Evolutionary conservation across 2,113 vertebrate genomes (phyloP), one percentile per base, ranked within the genome.

Genomic region (Lophura nycthemera): DNA sequence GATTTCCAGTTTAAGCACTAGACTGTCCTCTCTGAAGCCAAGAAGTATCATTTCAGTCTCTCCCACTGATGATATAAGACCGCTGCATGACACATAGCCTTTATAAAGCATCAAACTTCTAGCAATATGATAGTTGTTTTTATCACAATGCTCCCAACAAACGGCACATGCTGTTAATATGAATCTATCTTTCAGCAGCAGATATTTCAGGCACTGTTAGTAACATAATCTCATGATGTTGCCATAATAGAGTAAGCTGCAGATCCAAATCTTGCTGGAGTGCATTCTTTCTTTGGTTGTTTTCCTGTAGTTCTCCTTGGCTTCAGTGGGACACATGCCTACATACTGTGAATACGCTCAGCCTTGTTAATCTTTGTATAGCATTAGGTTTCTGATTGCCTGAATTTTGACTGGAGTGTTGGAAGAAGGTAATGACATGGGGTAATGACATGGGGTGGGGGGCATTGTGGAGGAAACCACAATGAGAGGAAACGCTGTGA

Each of bases 121-220:
- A 92, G 92, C 87, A 95, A 72, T 77, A 63, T 81, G 76, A 93
- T 91, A 92, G 89, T 86, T 88, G 75, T 91, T 97, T 95, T 95
- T 95, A 94, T 91, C 96, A 91, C 89, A 94, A 94, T 78, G 85
- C 93, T 97, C 93, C 94, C 69, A 97, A 65, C 91, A 90, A 95
- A 97, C 6, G 4, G 61, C 94, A 95, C 88, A 95, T 90, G 91
- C 89, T 97, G 91, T 94, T 97, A 95, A 96, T 91, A 95, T 92
- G 93, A 89, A 96, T 89, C 75, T 91, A 45, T 95, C 93, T 95
- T 96, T 94, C 94, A 95, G 90, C 93, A 97, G 88, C 54, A 97
- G 94, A 93, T 94, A 96, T 95, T 97, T 95, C 93, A 93, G 88
- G 83, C 92, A 74, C 76, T 81, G 86, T 86, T 92, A 83, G 88